phyloP scores from a whole-genome alignment of 2,113 vertebrate genomes.

The Semicossyphus pulcher region DNA sequence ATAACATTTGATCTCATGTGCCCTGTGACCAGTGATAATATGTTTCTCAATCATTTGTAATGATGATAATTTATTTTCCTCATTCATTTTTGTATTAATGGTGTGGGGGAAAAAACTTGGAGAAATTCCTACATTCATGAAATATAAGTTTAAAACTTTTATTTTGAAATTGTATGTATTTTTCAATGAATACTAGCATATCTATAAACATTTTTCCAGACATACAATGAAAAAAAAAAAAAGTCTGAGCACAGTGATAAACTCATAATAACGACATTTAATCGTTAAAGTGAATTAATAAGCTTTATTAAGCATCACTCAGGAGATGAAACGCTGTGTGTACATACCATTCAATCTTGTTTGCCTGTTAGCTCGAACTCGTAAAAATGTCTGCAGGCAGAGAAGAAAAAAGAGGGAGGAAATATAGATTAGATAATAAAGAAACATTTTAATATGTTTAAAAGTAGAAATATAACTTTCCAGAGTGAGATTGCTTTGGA shows the following conservation, averaged over 20 bases:
- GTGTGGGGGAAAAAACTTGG: too few species aligned
- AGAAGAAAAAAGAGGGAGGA: conserved; percentile 65
- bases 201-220: too few species aligned
- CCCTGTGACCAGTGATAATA: too few species aligned
- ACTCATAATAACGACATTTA: not conserved
- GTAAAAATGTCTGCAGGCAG: conserved; percentile 92
- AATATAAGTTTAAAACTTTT: too few species aligned
- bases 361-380: conserved; percentile 97
- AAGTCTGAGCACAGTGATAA: not conserved
- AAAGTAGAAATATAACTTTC: not conserved
- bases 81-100: too few species aligned
- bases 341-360: conserved; percentile 98
- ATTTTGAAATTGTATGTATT: too few species aligned
- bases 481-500: conserved; percentile 77
- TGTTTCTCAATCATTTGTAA: too few species aligned
- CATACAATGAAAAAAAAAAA: not conserved
- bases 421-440: conserved; percentile 52
- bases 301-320: not conserved
- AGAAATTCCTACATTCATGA: too few species aligned
- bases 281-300: not conserved
- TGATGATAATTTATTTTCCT: too few species aligned
- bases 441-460: not conserved
- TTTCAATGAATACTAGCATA: too few species aligned
- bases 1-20: too few species aligned
- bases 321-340: conserved; percentile 1